Evolutionary conservation across 2,888 invertebrate species (phyloP), one percentile per base, ranked within the genome.

Genomic region (Seira musarum): DNA sequence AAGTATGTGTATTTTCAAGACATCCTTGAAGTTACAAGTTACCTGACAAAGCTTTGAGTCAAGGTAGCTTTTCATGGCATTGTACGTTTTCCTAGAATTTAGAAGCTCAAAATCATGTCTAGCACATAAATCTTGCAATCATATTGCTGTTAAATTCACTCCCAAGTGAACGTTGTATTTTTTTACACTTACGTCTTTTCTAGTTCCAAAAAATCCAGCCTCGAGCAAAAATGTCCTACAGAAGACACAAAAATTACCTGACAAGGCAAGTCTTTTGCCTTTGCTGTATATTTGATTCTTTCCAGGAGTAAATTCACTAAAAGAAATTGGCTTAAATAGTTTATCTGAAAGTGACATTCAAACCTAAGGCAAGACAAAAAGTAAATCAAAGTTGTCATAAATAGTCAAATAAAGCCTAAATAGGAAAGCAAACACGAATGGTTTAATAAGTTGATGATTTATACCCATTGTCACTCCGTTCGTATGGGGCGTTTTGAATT

Each of bases 191-290:
- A 70, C 77, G 65, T 60, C 25, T 77, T 77, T 66, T 77, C 94
- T 65, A 96, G 92, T 87, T 96, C 94, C 1, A 93, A 91, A 88
- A 95, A 95, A 88, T 94, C 92, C 76, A 95, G 93, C 81, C 91
- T 90, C 5, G 94, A 94, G 91, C 90, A 90, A 77, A 91, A 90
- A 88, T 96, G 94, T 0, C 93, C 95, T 87, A 94, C 93, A 0
- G 96, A 96, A 0, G 95, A 93, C 0, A 97, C 94, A 90, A 96
- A 97, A 0, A 98, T 92, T 68, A 98, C 92, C 87, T 97, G 91
- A 0, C 95, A 90, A n/a, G 74, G 74, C 79, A 89, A 90, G 30
- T 90, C 90, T 0, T 90, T 87, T 73, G 89, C 89, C n/a, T 90
- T 91, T 1, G 93, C 93, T 22, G 91, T 93, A 1, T 90, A 90